Evolutionary conservation across 92 coral and sea anemone genomes (phyloP).

Genomic region (Micromussa lordhowensis): DNA sequence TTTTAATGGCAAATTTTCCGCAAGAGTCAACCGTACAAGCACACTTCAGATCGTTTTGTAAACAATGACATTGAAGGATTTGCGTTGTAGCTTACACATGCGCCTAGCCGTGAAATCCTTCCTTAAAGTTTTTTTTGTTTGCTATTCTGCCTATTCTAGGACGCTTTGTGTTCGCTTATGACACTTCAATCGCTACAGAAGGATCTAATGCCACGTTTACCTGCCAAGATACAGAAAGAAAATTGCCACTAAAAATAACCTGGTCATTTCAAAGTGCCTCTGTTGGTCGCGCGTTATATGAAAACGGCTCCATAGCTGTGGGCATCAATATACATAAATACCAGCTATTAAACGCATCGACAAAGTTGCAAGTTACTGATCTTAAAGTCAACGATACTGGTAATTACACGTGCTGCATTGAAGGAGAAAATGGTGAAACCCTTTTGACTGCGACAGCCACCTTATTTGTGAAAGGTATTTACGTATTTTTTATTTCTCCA

Average conservation of each 20-base stretch:
- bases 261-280: constrained; percentile 25
- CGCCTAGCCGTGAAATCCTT: no score
- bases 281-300: neutral
- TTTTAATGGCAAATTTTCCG: no score
- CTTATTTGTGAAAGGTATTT: constrained; percentile 28
- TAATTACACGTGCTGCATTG: constrained; percentile 16
- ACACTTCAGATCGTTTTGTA: no score
- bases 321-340: constrained; percentile 11
- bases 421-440: constrained; percentile 23
- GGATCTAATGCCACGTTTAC: constrained; percentile 49
- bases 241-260: neutral
- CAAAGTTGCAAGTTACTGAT: constrained; percentile 3
- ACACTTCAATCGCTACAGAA: constrained; percentile 7
- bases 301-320: constrained; percentile 15
- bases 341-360: constrained; percentile 7
- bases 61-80: no score
- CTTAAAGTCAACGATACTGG: constrained; percentile 26
- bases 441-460: constrained; percentile 24
- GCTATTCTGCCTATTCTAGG: neutral
- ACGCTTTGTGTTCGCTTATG: constrained; percentile 8
- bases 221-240: constrained; percentile 51
- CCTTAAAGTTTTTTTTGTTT: neutral
- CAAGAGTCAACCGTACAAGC: no score
- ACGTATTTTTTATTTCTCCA: no score
- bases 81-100: no score